Conservation (phyloP, 2,113 vertebrate species). For the Rhinolophus ferrumequinum region DNA sequence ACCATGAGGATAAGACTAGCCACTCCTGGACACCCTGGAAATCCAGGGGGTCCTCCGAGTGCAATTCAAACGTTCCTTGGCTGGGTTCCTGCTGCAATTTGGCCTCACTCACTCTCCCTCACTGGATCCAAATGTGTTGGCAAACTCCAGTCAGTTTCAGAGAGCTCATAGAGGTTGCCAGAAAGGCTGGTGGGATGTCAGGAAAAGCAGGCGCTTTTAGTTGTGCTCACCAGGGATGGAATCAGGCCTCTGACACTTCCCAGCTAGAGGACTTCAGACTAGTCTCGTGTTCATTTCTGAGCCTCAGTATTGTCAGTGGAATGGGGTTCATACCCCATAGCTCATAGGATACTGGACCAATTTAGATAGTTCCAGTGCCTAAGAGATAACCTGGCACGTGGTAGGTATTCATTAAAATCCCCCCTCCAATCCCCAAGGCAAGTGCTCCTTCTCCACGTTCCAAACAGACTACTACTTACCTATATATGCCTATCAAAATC, state of each 20-base stretch:
- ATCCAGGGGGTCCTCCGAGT: not conserved
- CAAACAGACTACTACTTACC: not conserved
- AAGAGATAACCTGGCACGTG: not conserved
- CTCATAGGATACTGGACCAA: not conserved
- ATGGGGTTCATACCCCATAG: not conserved
- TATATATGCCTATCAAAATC: not conserved
- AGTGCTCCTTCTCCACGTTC: not conserved
- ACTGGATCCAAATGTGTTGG: accelerated
- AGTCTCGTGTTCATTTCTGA: not conserved
- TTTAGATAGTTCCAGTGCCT: not conserved
- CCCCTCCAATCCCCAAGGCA: not conserved
- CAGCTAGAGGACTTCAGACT: not conserved
- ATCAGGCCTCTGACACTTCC: not conserved
- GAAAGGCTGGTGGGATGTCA: not conserved
- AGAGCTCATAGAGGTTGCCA: not conserved
- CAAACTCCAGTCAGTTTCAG: not conserved
- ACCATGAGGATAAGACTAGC: not conserved
- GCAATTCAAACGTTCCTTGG: not conserved
- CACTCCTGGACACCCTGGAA: not conserved
- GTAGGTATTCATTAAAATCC: not conserved
- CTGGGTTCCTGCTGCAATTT: not conserved
- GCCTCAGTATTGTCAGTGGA: not conserved
- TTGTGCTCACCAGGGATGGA: not conserved
- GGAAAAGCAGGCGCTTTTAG: not conserved
- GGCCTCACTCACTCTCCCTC: not conserved